Percentiles rank a stretch among this genome's conserved stretches.
These are phyloP conservation scores for Drosophila seguyi DNA, from an alignment of 1,140 invertebrate genomes.

Conservation along the genomic window DNA sequence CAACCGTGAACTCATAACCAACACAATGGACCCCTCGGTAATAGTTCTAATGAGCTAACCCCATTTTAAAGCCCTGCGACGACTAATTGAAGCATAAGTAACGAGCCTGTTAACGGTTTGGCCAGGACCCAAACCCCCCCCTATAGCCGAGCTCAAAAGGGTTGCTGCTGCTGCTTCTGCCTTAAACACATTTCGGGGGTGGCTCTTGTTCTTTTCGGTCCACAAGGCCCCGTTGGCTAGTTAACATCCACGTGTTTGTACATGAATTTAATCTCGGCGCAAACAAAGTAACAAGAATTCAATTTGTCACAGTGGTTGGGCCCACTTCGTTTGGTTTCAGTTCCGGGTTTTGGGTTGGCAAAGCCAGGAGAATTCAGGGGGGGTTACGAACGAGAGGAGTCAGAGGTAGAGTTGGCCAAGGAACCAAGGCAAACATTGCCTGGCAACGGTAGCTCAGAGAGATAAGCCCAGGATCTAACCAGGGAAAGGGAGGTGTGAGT, in stretches of 20 bases:
- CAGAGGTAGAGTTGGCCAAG: constrained; percentile 29
- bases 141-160: neutral
- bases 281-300: constrained; percentile 83
- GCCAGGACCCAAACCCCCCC: constrained; percentile 1
- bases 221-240: constrained; percentile 32
- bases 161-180: constrained; percentile 1
- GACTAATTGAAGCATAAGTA: constrained; percentile 71
- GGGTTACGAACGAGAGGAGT: neutral
- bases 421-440: constrained; percentile 32
- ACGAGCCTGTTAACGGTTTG: constrained; percentile 55
- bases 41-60: constrained; percentile 59
- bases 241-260: constrained; percentile 70
- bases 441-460: constrained; percentile 35
- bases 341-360: constrained; percentile 15
- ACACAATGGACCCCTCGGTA: constrained; percentile 14
- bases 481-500: neutral
- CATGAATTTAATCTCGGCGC: constrained; percentile 78
- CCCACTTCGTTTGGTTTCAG: constrained; percentile 17
- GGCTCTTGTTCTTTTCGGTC: constrained; percentile 14
- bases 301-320: constrained; percentile 81
- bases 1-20: neutral
- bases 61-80: constrained; percentile 36
- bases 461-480: constrained; percentile 25
- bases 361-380: neutral
- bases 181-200: constrained; percentile 34